Evolutionary conservation across 2,113 vertebrate species (phyloP), one percentile per base, ranked within the genome.

Genomic region (Cryptomyrus ogoouensis): DNA sequence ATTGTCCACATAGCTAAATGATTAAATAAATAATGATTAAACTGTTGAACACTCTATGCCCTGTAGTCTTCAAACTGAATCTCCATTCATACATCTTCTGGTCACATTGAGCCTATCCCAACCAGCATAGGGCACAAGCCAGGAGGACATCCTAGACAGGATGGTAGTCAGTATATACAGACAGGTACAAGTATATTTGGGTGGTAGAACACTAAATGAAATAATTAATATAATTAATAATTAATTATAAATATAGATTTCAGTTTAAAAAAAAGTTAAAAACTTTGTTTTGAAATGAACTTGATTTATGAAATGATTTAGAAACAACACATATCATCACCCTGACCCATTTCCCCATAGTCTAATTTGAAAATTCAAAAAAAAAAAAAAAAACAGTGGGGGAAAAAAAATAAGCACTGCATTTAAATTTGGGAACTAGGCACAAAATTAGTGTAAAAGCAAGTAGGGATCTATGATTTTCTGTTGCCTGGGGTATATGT

Each of bases 401-500:
- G 6, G 17, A 46, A 83, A 83, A 83, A 83, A 83, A 46, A 83
- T 66, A 66, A 46, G 80, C n/a, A 31, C 15, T 31, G 50, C 46
- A 52, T 31, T 31, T 52, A 15, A 56, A 66, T 35, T 31, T 87
- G 46, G 8, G 44, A 35, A 1, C 17, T 19, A 19, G 21, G 17
- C 19, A 44, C 44, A 52, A 52, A 52, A 50, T 50, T 46, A 50
- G 47, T 31, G 21, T 24, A 52, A 52, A 86, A 15, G 47, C 12
- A 52, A 83, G 21, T 42, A 24, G 42, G 62, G n/a, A 39, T 4
- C 31, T 31, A 7, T 70, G 42, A 19, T 12, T 44, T 56, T 35
- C 50, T 35, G 50, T 53, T 24, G 6, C n/a, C 85, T 87, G 49
- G 46, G 83, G 83, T 86, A n/a, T 86, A 50, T 87, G 85, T 87